A percentile compares a stretch with the other conserved stretches of the same genome.
phyloP scores from a whole-genome alignment of 2,888 invertebrate species.

The Drosophila diplacantha region DNA sequence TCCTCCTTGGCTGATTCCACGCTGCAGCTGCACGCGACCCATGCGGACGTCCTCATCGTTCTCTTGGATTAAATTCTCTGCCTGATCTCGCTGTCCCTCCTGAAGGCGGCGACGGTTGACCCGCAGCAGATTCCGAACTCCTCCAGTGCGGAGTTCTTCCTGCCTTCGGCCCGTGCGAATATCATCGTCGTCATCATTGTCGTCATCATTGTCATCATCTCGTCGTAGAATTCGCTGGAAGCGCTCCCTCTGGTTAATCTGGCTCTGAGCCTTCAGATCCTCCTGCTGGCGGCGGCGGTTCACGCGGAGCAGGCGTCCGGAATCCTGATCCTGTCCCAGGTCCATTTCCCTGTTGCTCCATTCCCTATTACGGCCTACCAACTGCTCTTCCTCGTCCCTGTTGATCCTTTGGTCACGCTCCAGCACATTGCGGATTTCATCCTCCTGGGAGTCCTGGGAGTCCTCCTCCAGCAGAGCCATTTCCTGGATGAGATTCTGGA shows the following conservation, averaged over 20 bases:
- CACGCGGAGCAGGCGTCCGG: constrained; percentile 22
- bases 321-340: constrained; percentile 5
- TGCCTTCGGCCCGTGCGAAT: constrained; percentile 28
- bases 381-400: constrained; percentile 4
- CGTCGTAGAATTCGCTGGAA: constrained; percentile 24
- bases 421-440: neutral
- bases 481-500: constrained; percentile 61
- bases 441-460: neutral
- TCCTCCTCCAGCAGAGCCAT: constrained; percentile 44
- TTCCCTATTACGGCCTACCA: neutral
- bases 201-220: constrained; percentile 13
- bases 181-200: constrained; percentile 19
- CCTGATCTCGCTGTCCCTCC: neutral
- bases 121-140: constrained; percentile 25
- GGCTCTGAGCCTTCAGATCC: constrained; percentile 16
- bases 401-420: constrained; percentile 5
- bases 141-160: constrained; percentile 13
- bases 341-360: constrained; percentile 3
- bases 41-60: constrained; percentile 14
- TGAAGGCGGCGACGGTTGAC: constrained; percentile 1
- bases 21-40: constrained; percentile 43
- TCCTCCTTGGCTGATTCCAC: constrained; percentile 28
- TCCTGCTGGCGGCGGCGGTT: constrained; percentile 36
- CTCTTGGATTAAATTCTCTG: neutral
- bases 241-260: constrained; percentile 32